These are phyloP conservation scores for Drosophila bocki DNA, from an alignment of 1,140 invertebrate genomes.

Conservation along the genomic window DNA sequence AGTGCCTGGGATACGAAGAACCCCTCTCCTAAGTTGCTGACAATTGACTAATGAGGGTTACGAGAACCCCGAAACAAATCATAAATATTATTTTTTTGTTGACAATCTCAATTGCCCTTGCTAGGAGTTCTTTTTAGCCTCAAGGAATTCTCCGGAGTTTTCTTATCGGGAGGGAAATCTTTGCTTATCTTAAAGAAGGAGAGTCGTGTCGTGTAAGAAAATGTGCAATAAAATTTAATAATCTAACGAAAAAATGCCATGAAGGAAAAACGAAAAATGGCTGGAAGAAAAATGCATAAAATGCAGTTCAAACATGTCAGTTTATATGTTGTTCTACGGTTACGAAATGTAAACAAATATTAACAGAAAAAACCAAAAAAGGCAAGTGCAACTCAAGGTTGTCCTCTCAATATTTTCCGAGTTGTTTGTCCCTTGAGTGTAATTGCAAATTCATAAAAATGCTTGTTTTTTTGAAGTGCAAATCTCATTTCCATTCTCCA, in stretches of 20 bases:
- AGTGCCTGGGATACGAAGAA: constrained; percentile 29
- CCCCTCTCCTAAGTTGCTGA: constrained; percentile 38
- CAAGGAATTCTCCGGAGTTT: constrained; percentile 12
- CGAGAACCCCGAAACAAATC: constrained; percentile 38
- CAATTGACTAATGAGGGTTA: constrained; percentile 73
- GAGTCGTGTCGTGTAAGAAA: background rate
- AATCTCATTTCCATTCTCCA: constrained; percentile 19
- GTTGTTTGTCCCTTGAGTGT: constrained; percentile 37
- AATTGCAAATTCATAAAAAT: constrained; percentile 59
- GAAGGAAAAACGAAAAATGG: background rate
- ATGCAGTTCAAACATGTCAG: too few species aligned
- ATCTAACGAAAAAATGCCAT: background rate
- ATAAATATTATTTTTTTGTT: constrained; percentile 48
- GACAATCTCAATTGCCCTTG: constrained; percentile 43
- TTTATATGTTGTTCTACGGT: too few species aligned
- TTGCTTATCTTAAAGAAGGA: constrained; percentile 37
- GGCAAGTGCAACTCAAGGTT: background rate
- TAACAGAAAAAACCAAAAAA: background rate
- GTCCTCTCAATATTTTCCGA: constrained; percentile 12
- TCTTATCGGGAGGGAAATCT: constrained; percentile 29
- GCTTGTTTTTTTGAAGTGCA: constrained; percentile 25
- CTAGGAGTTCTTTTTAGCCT: constrained; percentile 21
- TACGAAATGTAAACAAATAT: constrained; percentile 25
- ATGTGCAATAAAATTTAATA: constrained; percentile 38
- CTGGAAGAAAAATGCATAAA: background rate